A percentile compares a stretch with the other conserved stretches of the same genome.
Evolutionary conservation across 2,797 vertebrate genomes (phyloP).

Genomic region (Muscicapa striata): DNA sequence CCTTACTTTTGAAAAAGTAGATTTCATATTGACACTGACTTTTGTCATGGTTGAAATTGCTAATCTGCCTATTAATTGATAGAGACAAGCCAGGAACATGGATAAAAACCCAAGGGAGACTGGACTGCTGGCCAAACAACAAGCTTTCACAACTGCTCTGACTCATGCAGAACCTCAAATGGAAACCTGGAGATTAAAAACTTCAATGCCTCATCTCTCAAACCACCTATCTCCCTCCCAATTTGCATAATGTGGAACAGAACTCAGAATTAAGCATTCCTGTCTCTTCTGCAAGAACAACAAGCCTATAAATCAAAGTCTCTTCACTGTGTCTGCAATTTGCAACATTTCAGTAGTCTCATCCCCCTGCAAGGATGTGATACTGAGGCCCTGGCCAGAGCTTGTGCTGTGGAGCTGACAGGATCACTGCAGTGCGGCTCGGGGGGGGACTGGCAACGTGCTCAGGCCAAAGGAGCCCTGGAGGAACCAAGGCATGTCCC

Average conservation of each 20-base stretch:
- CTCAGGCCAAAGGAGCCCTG: neutral
- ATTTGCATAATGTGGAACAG: conserved; percentile 24
- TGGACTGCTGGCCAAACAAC: neutral
- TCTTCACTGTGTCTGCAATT: neutral
- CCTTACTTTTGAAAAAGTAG: neutral
- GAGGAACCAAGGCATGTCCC: neutral
- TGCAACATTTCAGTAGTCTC: conserved; percentile 26
- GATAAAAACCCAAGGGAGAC: neutral
- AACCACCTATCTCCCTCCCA: neutral
- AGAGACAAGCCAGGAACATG: neutral
- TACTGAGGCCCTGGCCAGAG: neutral
- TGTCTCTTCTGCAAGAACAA: conserved; percentile 19
- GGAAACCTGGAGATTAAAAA: neutral
- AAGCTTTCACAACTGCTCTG: neutral
- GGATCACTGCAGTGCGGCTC: neutral
- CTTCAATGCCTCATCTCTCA: neutral
- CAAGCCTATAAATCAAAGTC: conserved; percentile 27
- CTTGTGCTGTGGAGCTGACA: neutral
- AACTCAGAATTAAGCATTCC: conserved; percentile 40
- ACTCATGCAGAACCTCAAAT: neutral
- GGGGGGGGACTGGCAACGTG: neutral
- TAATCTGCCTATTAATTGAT: neutral
- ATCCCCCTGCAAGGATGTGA: neutral
- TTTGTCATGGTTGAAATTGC: neutral
- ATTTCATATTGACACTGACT: neutral